These are phyloP conservation scores for Pantherophis alleghaniensis DNA, from an alignment of 2,797 vertebrate species.

Conservation along the genomic window DNA sequence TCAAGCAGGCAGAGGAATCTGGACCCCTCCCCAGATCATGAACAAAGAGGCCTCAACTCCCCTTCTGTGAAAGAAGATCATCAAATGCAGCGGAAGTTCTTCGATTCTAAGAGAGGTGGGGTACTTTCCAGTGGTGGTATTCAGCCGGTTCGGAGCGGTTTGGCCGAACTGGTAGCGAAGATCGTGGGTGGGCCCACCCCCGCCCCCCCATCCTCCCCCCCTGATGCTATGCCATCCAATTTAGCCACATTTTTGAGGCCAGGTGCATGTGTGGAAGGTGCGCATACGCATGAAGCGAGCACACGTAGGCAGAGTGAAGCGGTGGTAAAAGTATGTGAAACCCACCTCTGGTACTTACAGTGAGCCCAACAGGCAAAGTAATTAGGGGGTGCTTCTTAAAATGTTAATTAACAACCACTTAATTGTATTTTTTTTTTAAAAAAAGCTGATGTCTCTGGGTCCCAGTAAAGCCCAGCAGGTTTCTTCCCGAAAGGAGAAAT, in stretches of 20 bases:
- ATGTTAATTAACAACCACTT: slow-evolving; percentile 25
- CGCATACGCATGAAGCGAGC: too few relatives aligned
- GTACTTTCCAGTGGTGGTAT: neutral
- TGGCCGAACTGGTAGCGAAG: too few relatives aligned
- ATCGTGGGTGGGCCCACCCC: too few relatives aligned
- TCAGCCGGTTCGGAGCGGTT: too few relatives aligned
- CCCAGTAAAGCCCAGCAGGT: neutral
- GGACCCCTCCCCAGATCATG: neutral
- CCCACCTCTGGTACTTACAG: neutral
- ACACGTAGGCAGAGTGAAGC: rapidly evolving
- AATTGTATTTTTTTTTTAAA: neutral
- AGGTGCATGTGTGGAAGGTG: too few relatives aligned
- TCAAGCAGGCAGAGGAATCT: neutral
- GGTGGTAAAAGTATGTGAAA: too few relatives aligned
- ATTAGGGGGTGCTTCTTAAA: neutral
- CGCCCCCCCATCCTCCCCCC: too few relatives aligned
- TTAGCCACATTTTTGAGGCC: too few relatives aligned
- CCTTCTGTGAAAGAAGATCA: neutral
- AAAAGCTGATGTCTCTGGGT: neutral
- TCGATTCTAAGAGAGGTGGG: slow-evolving; percentile 19
- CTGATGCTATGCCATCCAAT: too few relatives aligned
- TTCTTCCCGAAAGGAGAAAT: neutral
- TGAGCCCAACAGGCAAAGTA: neutral
- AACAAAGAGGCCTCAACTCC: neutral
- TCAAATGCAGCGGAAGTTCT: neutral